Percentiles rank a stretch among this genome's conserved stretches.
phyloP scores from a whole-genome alignment of 2,113 vertebrate species.

The Psilopsiagon aymara region DNA sequence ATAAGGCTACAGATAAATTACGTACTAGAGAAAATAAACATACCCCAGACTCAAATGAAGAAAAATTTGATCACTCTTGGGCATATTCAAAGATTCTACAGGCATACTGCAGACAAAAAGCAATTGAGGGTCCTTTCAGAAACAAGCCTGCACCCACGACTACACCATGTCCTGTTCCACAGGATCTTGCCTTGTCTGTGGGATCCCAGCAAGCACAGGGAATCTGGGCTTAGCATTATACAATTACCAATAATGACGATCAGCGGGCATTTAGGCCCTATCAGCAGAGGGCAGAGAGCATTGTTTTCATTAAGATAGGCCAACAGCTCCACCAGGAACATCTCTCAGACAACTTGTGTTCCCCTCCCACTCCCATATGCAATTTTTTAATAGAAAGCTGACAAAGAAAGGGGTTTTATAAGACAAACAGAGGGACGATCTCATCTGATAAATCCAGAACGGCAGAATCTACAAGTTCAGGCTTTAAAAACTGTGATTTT shows the following conservation, averaged over 20 bases:
- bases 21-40: neutral
- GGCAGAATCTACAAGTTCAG: neutral
- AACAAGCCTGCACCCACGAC: too few relatives aligned
- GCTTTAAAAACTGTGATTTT: neutral
- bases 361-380: neutral
- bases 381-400: neutral
- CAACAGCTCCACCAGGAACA: neutral
- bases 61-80: neutral
- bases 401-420: neutral
- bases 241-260: neutral
- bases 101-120: rapidly evolving
- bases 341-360: too few relatives aligned
- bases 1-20: slow-evolving; percentile 12
- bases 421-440: neutral
- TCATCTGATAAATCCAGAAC: neutral
- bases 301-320: rapidly evolving
- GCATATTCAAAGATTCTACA: neutral
- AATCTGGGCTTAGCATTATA: neutral
- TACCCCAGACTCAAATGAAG: neutral
- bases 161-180: rapidly evolving
- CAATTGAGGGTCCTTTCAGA: neutral
- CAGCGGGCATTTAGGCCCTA: neutral
- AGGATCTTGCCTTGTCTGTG: neutral
- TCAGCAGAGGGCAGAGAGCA: neutral
- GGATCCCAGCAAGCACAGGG: neutral